phyloP scores from a whole-genome alignment of 2,888 invertebrate species.

The Scaeva pyrastri region DNA sequence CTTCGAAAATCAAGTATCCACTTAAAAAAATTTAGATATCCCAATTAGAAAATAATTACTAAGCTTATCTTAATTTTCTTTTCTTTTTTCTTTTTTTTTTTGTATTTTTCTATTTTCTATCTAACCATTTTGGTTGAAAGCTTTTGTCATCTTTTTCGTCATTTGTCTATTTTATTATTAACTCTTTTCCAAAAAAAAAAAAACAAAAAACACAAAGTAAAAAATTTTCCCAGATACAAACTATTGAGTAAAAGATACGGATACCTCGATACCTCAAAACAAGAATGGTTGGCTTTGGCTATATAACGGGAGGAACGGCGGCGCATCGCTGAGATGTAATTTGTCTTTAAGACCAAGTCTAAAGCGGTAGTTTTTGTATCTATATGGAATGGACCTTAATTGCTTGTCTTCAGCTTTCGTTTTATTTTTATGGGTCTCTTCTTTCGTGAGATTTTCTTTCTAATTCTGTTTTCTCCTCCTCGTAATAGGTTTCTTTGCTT shows the following conservation, averaged over 20 bases:
- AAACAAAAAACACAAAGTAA: background rate
- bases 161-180: conserved; percentile 29
- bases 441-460: conserved; percentile 43
- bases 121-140: conserved; percentile 23
- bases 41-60: conserved; percentile 38
- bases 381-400: conserved; percentile 29
- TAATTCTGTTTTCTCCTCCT: conserved; percentile 8
- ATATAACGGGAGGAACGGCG: no score
- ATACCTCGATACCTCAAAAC: background rate
- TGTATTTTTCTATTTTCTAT: background rate
- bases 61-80: conserved; percentile 29
- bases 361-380: conserved; percentile 39
- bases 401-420: conserved; percentile 41
- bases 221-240: conserved; percentile 10
- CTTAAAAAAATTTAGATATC: conserved; percentile 12
- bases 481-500: conserved; percentile 37
- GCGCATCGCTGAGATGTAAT: conserved; percentile 18
- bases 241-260: no score
- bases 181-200: background rate
- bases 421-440: conserved; percentile 22
- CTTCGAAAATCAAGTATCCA: background rate
- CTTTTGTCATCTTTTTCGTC: conserved; percentile 34
- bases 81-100: background rate
- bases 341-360: conserved; percentile 31
- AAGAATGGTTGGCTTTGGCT: conserved; percentile 20